Evolutionary conservation across 2,113 vertebrate genomes (phyloP), one percentile per base, ranked within the genome.

Genomic region (Maccullochella peelii): DNA sequence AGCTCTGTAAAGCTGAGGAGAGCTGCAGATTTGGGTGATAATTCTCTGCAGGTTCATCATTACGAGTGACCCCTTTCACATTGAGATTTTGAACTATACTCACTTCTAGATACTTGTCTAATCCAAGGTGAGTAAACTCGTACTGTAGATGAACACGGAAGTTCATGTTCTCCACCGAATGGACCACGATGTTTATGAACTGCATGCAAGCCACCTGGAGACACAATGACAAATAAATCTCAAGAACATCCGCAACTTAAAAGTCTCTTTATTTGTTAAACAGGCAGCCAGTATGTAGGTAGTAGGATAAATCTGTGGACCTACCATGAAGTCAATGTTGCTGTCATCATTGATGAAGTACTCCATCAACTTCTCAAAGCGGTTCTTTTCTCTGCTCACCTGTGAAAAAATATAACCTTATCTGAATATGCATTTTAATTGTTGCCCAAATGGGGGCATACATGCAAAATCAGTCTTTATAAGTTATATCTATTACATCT

Each of bases 141-240:
- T 98, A 99, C 91, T 99, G 98, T 52, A 99, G 94, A 87, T 98
- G 98, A 79, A 99, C 98, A 0, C 98, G 96, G 94, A 99, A 99
- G 94, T 99, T 99, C 98, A 99, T 99, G 95, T 99, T 98, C 94
- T 99, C 98, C 95, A 99, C 98, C 0, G 98, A 99, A 88, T 99
- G 98, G 4, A 99, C 98, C 90, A 99, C 98, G 0, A 99, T 99
- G 95, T 99, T 99, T 90, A 99, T 99, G 93, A 99, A 99, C 82
- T 99, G 98, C 98, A 99, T 99, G 92, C 98, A 99, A 76, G 98
- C 98, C 87, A 99, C 98, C 98, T 99, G 91, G 0, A 4, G 47
- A 87, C 55, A 8, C 67, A 2, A 27, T 33, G 27, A 16, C 4
- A 27, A 36, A 63, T 58, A 38, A 38, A 30, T 52, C 33, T 0